phyloP scores from a whole-genome alignment of 2,113 vertebrate genomes.

The Cyrtonyx montezumae region DNA sequence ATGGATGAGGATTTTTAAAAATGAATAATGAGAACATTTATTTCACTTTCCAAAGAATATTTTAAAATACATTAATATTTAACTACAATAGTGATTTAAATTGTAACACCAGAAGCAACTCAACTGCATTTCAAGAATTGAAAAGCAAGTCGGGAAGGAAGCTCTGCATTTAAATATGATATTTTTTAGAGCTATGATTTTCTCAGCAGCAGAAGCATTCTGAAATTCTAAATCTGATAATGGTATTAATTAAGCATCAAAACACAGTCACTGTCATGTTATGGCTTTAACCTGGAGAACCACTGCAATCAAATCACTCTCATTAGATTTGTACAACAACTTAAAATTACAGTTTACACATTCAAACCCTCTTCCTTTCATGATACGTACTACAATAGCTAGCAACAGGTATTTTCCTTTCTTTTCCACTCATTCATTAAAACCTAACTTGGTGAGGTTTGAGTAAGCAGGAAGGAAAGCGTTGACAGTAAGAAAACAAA shows the following conservation, averaged over 20 bases:
- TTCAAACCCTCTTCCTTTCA: neutral
- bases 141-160: neutral
- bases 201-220: neutral
- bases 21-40: neutral
- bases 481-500: constrained; percentile 18
- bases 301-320: neutral
- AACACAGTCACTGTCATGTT: neutral
- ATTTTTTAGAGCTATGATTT: neutral
- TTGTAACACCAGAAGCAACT: neutral
- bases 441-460: neutral
- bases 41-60: neutral
- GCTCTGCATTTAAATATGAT: neutral
- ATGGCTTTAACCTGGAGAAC: neutral
- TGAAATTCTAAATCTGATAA: neutral
- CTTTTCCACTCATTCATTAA: neutral
- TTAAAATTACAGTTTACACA: neutral
- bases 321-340: neutral
- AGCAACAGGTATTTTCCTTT: neutral
- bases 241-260: neutral
- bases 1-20: neutral
- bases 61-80: neutral
- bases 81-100: neutral
- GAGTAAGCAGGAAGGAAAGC: neutral
- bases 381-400: neutral
- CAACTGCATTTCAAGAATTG: neutral